A percentile compares a stretch with the other conserved stretches of the same genome.
Conservation (phyloP, 1,140 invertebrate genomes). For the Papilio xuthus region DNA sequence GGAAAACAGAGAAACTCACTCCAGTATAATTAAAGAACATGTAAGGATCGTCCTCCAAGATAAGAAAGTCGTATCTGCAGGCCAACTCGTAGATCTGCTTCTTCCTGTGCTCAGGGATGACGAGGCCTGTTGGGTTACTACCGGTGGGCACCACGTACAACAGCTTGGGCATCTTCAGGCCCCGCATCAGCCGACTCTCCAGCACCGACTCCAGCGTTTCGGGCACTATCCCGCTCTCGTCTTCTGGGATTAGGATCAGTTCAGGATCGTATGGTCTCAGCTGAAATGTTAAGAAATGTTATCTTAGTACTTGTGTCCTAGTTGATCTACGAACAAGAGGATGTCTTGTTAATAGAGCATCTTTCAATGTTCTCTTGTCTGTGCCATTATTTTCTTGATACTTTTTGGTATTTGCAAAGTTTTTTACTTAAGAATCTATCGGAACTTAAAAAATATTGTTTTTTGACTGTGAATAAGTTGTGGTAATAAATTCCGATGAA, state of each 20-base stretch:
- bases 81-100: slow-evolving; percentile 88
- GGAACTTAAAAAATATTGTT: too few species aligned
- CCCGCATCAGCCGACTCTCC: slow-evolving; percentile 49
- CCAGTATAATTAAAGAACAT: slow-evolving; percentile 88
- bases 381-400: too few species aligned
- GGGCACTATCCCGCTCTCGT: slow-evolving; percentile 59
- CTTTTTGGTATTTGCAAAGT: too few species aligned
- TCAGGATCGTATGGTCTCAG: slow-evolving; percentile 65
- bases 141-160: slow-evolving; percentile 84
- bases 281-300: slow-evolving; percentile 40
- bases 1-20: slow-evolving; percentile 57
- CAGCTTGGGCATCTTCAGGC: slow-evolving; percentile 83
- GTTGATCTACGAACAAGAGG: too few species aligned
- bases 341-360: too few species aligned
- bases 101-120: slow-evolving; percentile 85
- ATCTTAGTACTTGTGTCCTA: not conserved
- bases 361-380: too few species aligned
- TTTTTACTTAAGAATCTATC: too few species aligned
- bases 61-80: slow-evolving; percentile 88
- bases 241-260: slow-evolving; percentile 66
- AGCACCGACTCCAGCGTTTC: slow-evolving; percentile 59
- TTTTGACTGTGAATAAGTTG: not conserved
- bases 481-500: not conserved
- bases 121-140: slow-evolving; percentile 87
- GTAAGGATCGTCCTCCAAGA: slow-evolving; percentile 92